A percentile compares a stretch with the other conserved stretches of the same genome.
phyloP scores from a whole-genome alignment of 2,113 vertebrate genomes.

The Lophotis ruficrista region DNA sequence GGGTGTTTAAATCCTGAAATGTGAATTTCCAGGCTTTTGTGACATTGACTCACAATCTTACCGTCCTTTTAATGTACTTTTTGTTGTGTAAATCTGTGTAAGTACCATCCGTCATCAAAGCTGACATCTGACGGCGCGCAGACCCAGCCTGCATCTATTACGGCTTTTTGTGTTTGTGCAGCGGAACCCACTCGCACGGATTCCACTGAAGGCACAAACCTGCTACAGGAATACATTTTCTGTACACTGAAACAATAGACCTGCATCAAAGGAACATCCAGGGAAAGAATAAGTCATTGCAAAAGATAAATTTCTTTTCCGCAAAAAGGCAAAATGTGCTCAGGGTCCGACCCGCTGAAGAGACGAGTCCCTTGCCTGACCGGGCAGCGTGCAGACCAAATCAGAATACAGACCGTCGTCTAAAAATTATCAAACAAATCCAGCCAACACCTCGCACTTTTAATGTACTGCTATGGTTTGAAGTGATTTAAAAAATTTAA shows the following conservation, averaged over 20 bases:
- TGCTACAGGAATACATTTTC: constrained; percentile 76
- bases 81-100: constrained; percentile 85
- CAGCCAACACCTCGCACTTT: not conserved
- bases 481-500: not conserved
- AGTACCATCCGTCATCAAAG: constrained; percentile 80
- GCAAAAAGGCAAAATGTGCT: constrained; percentile 5
- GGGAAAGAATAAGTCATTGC: constrained; percentile 64
- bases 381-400: not conserved
- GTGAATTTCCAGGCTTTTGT: constrained; percentile 79
- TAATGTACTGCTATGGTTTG: not conserved
- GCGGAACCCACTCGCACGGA: constrained; percentile 76
- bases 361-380: constrained; percentile 26
- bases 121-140: constrained; percentile 74
- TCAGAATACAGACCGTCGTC: not conserved
- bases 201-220: constrained; percentile 77
- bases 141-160: constrained; percentile 80
- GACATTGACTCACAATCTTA: constrained; percentile 78
- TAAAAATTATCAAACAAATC: not conserved
- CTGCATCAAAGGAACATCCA: constrained; percentile 63
- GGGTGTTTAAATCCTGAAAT: constrained; percentile 78
- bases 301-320: constrained; percentile 57
- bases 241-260: constrained; percentile 76
- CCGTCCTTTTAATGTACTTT: constrained; percentile 80
- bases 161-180: constrained; percentile 81
- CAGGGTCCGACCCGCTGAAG: not conserved